Evolutionary conservation across 2,888 invertebrate species (phyloP), one percentile per base, ranked within the genome.

Genomic region (Lochmaea crataegi): DNA sequence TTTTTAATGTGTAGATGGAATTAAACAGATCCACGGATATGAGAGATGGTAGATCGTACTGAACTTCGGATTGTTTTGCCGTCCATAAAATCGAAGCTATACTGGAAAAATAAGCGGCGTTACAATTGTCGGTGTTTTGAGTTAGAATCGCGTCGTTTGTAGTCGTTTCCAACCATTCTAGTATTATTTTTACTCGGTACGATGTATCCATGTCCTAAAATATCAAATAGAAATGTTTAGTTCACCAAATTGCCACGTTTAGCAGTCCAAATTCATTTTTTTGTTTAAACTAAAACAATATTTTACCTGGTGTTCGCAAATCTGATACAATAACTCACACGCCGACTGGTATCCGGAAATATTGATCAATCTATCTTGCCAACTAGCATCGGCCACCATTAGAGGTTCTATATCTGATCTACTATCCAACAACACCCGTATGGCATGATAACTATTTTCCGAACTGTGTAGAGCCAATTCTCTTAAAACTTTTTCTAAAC

Each of bases 81-180:
- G 92, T 90, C 94, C 94, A 94, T 75, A 94, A 86, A 61, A 96
- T 94, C 53, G 95, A 92, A 5, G 96, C 94, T 60, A 95, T 91
- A 75, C 94, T 94, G 80, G 95, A 94, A 65, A 93, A 88, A 79
- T 92, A 91, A 18, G 91, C 90, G 1, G 89, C 87, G 61, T 89
- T 86, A 71, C 86, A 87, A 42, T 81, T 79, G 42, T 83, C 80
- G 83, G 88, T 82, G 83, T 85, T 79, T 12, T 80, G 78, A 0
- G 82, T 82, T 42, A 81, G 53, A 79, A 88, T 84, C 77, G 88
- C 89, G 81, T 88, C 84, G 71, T 86, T 84, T 65, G 92, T 88
- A 79, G 91, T 87, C 81, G 89, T 88, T 74, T 89, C 88, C 67
- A 96, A 88, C 96, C 96, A 96, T 72, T 91, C 89, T 68, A 95